Base-by-base conservation (phyloP, 2,797 vertebrate genomes). In the Vireo griseus region DNA sequence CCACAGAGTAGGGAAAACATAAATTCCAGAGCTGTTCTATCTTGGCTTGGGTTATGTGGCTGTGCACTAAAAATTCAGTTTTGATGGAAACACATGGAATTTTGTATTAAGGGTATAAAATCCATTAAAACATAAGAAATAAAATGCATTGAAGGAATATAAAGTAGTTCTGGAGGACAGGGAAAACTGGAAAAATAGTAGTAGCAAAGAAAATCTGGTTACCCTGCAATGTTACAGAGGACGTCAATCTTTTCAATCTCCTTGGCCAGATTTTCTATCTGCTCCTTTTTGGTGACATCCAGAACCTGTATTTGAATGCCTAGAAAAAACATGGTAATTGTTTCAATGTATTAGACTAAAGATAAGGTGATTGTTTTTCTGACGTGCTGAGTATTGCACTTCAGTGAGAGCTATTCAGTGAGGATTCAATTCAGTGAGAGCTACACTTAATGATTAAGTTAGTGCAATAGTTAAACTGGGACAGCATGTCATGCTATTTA, bases 171-270 rank as follows among this genome's bases (percentile, higher is more conserved):
- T 58, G 37, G 17, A 73, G 6, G 17, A 65, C 7, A 76, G 20
- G 31, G 58, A 93, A 86, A 40, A 76, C 24, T 52, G 4, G 37
- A 69, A 86, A 84, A 40, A 89, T 6, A 67, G 9, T 35, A 48
- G 78, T 39, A 88, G 71, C 6, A 73, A 84, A 61, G 8, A 55
- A 16, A 63, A 84, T 50, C 10, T 31, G 21, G 35, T 96, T 98
- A 99, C 99, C 99, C 99, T 67, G 99, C 99, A 65, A 99, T 93
- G 48, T 99, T 99, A 93, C 99, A 99, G 73, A 99, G 98, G 86
- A 99, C 98, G 3, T 99, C 99, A 15, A 99, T 96, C 80, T 83
- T 98, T 45, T 98, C 98, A 51, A 99, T 95, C 45, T 99, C 98
- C 68, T 96, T 97, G 92, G 98, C 98, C 72, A 99, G 97, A 45